These are phyloP conservation scores for Anseranas semipalmata DNA, from an alignment of 2,113 vertebrate species.

Conservation along the genomic window DNA sequence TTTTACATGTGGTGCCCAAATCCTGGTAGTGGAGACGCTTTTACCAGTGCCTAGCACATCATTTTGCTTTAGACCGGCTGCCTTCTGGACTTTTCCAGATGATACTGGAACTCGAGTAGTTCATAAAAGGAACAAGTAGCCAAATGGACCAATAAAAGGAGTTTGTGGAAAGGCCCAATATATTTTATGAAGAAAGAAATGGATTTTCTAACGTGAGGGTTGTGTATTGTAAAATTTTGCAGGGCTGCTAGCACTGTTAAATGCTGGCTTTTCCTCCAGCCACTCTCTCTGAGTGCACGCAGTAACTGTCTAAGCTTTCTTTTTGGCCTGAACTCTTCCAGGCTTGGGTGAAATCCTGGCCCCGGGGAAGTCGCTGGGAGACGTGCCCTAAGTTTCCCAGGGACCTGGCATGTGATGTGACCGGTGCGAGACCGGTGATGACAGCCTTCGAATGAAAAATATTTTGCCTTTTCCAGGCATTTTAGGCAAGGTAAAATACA, in stretches of 20 bases:
- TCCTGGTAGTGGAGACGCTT: not conserved
- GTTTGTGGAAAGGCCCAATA: slow-evolving; percentile 46
- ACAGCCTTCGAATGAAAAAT: fast-evolving
- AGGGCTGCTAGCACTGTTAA: slow-evolving; percentile 21
- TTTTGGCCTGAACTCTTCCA: not conserved
- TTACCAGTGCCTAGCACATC: fast-evolving
- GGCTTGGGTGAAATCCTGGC: not conserved
- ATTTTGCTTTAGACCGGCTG: fast-evolving
- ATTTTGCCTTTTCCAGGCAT: not conserved
- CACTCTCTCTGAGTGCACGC: fast-evolving
- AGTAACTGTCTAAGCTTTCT: not conserved
- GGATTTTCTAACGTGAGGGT: slow-evolving; percentile 35
- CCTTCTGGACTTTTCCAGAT: slow-evolving; percentile 7
- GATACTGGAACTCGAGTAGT: slow-evolving; percentile 21
- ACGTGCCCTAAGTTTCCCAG: not conserved
- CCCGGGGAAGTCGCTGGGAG: not conserved
- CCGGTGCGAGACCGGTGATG: not conserved
- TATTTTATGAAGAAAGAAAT: slow-evolving; percentile 66
- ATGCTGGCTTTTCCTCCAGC: not conserved
- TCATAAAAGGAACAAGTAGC: slow-evolving; percentile 54
- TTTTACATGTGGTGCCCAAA: not conserved
- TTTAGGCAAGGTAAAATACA: not conserved
- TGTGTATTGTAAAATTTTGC: slow-evolving; percentile 63
- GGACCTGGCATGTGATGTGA: not conserved
- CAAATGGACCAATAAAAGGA: slow-evolving; percentile 63